Evolutionary conservation across 2,113 vertebrate genomes (phyloP), one percentile per base, ranked within the genome.

Genomic region (Eulemur rufifrons): DNA sequence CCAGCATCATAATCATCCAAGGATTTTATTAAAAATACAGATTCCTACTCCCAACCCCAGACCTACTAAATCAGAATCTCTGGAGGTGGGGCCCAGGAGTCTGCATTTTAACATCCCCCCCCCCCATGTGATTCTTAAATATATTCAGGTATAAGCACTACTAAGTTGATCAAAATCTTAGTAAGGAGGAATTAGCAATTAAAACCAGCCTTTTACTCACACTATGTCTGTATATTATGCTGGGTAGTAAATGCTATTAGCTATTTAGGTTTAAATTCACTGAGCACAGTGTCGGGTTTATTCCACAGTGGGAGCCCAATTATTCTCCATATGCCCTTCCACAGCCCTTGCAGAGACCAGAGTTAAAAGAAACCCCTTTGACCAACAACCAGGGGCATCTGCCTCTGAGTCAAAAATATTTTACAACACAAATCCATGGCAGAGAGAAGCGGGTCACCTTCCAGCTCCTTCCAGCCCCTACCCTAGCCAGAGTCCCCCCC

Each of bases 401-500:
- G 68, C 78, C 56, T 84, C 74, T 69, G 64, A 54, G 76, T 82
- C 8, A 0, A 81, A 96, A 95, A 89, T 84, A 93, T 93, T 91
- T 95, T 74, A 94, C 63, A 74, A 89, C 69, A 94, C 3, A 14
- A 86, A 96, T 80, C 52, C 18, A 13, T 52, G 54, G 77, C 6
- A 80, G 76, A 94, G 91, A 87, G 61, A 52, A 95, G 6, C 23
- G 17, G 56, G 86, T 97, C 94, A 97, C 96, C 96, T 97, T 97
- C 78, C 32, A 68, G 68, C 29, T 56, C 78, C 74, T 91, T 91
- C 78, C 63, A 71, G 76, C 91, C 64, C 11, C 83, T 71, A 68
- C 74, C 76, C 80, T 52, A 71, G 63, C 32, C 89, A 92, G 97
- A 97, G 96, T 83, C 89, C 97, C 97, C 97, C 96, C 39, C 98